phyloP scores from a whole-genome alignment of 1,140 invertebrate genomes.

The Brachionus rubens region DNA sequence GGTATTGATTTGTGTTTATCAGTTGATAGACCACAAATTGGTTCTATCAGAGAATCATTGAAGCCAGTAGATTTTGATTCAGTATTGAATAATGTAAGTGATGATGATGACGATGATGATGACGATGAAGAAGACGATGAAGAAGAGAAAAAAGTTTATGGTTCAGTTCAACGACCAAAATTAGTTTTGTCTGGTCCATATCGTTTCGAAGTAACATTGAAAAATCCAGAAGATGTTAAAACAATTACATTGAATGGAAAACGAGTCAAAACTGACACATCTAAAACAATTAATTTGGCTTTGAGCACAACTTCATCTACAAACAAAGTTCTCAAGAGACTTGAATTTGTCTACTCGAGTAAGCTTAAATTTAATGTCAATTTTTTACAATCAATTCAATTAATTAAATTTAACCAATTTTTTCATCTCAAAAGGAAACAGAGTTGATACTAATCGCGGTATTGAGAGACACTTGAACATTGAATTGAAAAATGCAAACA shows the following conservation, averaged over 20 bases:
- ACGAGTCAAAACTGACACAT: slow-evolving; percentile 1
- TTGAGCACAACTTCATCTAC: not conserved
- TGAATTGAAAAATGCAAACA: not conserved
- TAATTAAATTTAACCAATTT: too few species aligned
- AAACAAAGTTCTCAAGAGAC: slow-evolving; percentile 5
- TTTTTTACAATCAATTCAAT: too few species aligned
- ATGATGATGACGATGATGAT: slow-evolving; percentile 34
- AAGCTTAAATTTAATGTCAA: too few species aligned
- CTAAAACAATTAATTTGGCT: not conserved
- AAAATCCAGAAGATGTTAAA: slow-evolving; percentile 38
- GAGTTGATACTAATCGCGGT: slow-evolving; percentile 23
- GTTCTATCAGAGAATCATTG: not conserved
- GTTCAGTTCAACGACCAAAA: not conserved
- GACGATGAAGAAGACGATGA: slow-evolving; percentile 15
- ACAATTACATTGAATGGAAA: not conserved
- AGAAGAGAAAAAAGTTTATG: not conserved
- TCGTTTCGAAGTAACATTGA: slow-evolving; percentile 9
- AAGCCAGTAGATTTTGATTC: slow-evolving; percentile 21
- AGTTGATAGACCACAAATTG: slow-evolving; percentile 12
- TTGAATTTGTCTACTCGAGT: slow-evolving; percentile 15
- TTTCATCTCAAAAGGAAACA: not conserved
- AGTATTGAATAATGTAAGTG: not conserved
- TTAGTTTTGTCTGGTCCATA: slow-evolving; percentile 29
- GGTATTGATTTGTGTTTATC: slow-evolving; percentile 26
- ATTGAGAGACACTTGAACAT: slow-evolving; percentile 17